phyloP scores from a whole-genome alignment of 2,888 invertebrate genomes.

The Callimorpha dominula region DNA sequence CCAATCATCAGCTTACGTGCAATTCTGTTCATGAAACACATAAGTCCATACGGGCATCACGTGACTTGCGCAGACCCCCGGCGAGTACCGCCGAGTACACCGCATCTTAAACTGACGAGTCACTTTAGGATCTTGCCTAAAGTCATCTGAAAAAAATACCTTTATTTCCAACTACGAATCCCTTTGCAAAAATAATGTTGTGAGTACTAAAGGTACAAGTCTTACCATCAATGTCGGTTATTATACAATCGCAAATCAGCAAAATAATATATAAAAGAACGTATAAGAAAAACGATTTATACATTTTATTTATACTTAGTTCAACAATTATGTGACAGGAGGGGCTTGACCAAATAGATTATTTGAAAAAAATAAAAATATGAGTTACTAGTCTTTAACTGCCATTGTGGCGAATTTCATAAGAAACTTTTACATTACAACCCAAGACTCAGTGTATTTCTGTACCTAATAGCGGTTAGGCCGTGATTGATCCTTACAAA shows the following conservation, averaged over 20 bases:
- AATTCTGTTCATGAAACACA: constrained; percentile 66
- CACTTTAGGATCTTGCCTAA: constrained; percentile 1
- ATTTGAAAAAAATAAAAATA: neutral
- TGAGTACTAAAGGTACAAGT: neutral
- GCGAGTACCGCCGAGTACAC: constrained; percentile 73
- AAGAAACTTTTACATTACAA: too few species aligned
- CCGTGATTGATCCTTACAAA: too few species aligned
- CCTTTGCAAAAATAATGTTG: too few species aligned
- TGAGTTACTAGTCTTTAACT: too few species aligned
- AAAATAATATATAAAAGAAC: neutral
- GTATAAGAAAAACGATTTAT: neutral
- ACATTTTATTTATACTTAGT: neutral
- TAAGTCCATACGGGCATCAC: constrained; percentile 72
- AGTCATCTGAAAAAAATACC: neutral
- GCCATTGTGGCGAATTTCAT: too few species aligned
- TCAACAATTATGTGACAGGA: neutral
- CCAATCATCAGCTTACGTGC: constrained; percentile 63
- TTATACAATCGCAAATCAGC: neutral
- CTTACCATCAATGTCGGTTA: neutral
- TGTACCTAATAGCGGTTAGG: too few species aligned
- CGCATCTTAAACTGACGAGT: constrained; percentile 46
- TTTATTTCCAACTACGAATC: too few species aligned
- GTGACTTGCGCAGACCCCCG: constrained; percentile 63
- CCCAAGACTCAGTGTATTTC: too few species aligned
- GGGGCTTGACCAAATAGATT: constrained; percentile 1